Percentiles rank a stretch among this genome's conserved stretches.
These are phyloP conservation scores for Tonatia bakeri DNA, from an alignment of 2,113 vertebrate species.

Conservation along the genomic window DNA sequence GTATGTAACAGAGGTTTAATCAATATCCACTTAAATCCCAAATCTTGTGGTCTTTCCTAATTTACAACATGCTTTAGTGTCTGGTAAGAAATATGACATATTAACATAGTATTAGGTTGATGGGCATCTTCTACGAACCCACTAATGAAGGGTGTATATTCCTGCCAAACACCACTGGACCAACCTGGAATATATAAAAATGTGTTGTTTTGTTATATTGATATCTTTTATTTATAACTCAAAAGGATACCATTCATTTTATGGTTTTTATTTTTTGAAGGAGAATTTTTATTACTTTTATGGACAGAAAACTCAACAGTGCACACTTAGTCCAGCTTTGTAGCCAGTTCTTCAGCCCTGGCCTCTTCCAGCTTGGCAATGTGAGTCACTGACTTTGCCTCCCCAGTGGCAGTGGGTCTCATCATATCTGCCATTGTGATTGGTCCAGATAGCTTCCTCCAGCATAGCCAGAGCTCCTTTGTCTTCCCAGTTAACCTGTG, in stretches of 20 bases:
- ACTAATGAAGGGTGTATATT: background rate
- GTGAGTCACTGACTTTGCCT: too few relatives aligned
- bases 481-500: too few relatives aligned
- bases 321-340: too few relatives aligned
- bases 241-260: background rate
- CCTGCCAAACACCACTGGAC: background rate
- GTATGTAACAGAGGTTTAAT: background rate
- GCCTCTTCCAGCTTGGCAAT: too few relatives aligned
- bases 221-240: conserved; percentile 5
- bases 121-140: background rate
- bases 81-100: background rate
- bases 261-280: too few relatives aligned
- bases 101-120: background rate
- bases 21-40: background rate
- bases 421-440: too few relatives aligned
- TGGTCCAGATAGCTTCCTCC: too few relatives aligned
- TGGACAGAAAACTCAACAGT: too few relatives aligned
- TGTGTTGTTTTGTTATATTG: background rate
- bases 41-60: background rate
- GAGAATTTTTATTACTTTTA: too few relatives aligned
- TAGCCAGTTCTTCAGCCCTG: too few relatives aligned
- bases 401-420: too few relatives aligned
- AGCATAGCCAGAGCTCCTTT: too few relatives aligned
- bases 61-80: background rate
- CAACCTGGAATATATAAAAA: background rate